These are phyloP conservation scores for Propsilocerus akamusi DNA, from an alignment of 1,140 invertebrate species.

Conservation along the genomic window DNA sequence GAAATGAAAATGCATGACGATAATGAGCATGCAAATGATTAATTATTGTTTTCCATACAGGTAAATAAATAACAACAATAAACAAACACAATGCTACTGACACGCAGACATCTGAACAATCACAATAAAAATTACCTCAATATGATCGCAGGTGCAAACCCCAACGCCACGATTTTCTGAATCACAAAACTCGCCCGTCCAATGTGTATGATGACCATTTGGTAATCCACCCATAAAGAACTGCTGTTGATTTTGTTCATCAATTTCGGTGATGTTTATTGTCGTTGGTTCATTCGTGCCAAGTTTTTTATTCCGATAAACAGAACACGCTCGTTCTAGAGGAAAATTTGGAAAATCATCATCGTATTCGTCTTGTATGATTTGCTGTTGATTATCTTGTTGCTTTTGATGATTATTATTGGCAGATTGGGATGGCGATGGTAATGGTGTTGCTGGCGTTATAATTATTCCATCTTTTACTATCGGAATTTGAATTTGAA, in stretches of 20 bases:
- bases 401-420: conserved; percentile 15
- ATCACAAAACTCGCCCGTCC: conserved; percentile 19
- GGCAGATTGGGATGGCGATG: conserved; percentile 19
- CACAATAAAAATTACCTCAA: conserved; percentile 22
- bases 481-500: too few species aligned
- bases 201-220: conserved; percentile 14
- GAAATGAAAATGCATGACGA: too few species aligned
- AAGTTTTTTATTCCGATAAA: conserved; percentile 21
- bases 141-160: conserved; percentile 22
- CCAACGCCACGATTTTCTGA: conserved; percentile 14
- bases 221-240: conserved; percentile 11
- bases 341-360: conserved; percentile 12
- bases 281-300: conserved; percentile 14
- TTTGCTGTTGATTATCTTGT: conserved; percentile 11
- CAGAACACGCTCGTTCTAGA: conserved; percentile 23
- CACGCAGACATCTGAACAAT: too few species aligned
- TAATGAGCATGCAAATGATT: too few species aligned
- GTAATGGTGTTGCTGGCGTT: conserved; percentile 24
- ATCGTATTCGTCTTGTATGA: conserved; percentile 9
- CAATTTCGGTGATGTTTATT: conserved; percentile 7
- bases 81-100: too few species aligned
- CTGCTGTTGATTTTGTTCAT: conserved; percentile 18
- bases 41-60: too few species aligned
- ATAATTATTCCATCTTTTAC: conserved; percentile 22
- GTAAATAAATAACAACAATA: too few species aligned